Evolutionary conservation across 2,113 vertebrate species (phyloP), one percentile per base, ranked within the genome.

Genomic region (Macquaria australasica): DNA sequence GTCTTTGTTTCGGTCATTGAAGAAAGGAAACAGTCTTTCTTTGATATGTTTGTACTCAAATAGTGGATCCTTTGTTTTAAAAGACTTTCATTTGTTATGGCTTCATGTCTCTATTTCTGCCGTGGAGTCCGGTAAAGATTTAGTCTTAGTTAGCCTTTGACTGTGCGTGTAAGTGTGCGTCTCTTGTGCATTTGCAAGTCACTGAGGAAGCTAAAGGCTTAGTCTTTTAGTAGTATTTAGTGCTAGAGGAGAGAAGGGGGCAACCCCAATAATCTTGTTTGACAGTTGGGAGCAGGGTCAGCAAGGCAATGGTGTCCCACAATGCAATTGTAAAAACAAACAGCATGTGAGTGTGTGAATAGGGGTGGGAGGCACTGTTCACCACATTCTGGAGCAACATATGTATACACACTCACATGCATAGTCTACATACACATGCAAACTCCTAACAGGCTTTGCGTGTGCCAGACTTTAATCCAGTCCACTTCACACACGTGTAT

Each of bases 261-360:
- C 73, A 85, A 88, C 83, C 86, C 87, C 88, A 82, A 91, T 94
- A 92, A 94, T 94, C 76, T 87, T 94, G 92, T 94, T 94, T 94
- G 93, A 94, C 93, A 94, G 87, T 78, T 85, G 85, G 91, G 88
- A 92, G 93, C 89, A 81, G 83, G 80, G 88, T 88, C 86, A 80
- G 62, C 86, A 73, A 77, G 31, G 84, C 85, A 34, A 88, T 63
- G 84, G 88, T 92, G 89, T 93, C 93, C 89, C 91, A 93, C 93
- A 93, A 94, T 91, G 91, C 92, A 93, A 92, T 41, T 92, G 90
- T 91, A 86, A 94, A 94, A 94, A 94, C 93, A 94, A 94, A 94
- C 92, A 93, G 88, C 63, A 9, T 70, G 83, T 50, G 83, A 92
- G 81, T 80, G 80, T 85, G 83, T 89, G 76, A 87, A 85, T 73